Evolutionary conservation across 2,888 invertebrate species (phyloP).

Genomic region (Acronicta alni): DNA sequence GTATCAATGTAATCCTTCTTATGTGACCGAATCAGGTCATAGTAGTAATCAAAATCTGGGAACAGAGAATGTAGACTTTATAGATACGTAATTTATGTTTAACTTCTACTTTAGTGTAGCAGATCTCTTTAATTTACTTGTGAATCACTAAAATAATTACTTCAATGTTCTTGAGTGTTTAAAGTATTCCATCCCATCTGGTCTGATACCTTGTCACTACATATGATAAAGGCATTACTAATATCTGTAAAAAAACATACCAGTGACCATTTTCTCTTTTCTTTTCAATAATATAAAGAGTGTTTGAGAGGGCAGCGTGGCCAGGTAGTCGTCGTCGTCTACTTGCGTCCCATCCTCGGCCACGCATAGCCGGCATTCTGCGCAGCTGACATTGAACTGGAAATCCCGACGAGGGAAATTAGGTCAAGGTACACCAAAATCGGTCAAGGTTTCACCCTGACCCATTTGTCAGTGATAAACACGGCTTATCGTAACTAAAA

Average conservation of each 20-base stretch:
- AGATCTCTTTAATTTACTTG: constrained; percentile 1
- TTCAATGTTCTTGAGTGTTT: too few relatives aligned
- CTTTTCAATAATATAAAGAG: constrained; percentile 90
- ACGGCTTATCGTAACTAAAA: constrained; percentile 60
- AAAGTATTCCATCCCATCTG: too few relatives aligned
- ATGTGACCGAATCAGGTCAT: constrained; percentile 91
- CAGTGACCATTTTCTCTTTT: constrained; percentile 89
- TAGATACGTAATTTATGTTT: neutral
- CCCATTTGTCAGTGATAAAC: constrained; percentile 67
- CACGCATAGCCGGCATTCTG: constrained; percentile 87
- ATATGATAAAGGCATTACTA: neutral
- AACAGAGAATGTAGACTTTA: constrained; percentile 24
- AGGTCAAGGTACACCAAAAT: constrained; percentile 74
- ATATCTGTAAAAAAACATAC: constrained; percentile 71
- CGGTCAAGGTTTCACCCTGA: constrained; percentile 79
- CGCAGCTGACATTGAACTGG: constrained; percentile 85
- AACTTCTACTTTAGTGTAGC: neutral
- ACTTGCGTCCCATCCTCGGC: constrained; percentile 92
- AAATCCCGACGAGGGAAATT: constrained; percentile 66
- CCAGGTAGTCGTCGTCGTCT: constrained; percentile 93
- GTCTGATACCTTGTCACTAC: too few relatives aligned
- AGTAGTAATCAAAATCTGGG: constrained; percentile 92
- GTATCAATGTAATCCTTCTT: constrained; percentile 92
- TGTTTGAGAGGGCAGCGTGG: constrained; percentile 93
- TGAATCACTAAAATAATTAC: too few relatives aligned